Conservation (phyloP, 37 sponge, comb jelly and placozoan species). For the Halisarca cf. caerulea region DNA sequence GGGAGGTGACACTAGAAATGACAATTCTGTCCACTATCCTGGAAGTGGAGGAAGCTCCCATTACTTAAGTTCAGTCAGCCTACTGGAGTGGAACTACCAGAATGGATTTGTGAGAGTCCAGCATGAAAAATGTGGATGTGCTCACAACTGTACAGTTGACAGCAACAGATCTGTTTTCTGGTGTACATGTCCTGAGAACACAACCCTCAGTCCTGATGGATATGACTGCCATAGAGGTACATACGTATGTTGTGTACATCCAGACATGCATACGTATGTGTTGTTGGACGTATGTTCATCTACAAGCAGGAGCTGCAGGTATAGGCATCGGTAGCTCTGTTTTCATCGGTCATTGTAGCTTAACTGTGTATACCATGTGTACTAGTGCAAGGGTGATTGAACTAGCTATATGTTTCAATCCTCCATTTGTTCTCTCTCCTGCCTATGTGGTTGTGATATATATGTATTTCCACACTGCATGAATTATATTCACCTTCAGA, state of each 20-base stretch:
- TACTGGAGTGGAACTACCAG: neutral
- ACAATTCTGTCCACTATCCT: neutral
- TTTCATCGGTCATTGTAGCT: too few relatives aligned
- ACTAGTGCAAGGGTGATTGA: too few relatives aligned
- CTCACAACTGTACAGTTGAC: neutral
- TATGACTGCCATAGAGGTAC: slow-evolving; percentile 43
- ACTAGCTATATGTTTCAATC: too few relatives aligned
- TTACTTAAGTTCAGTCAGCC: neutral
- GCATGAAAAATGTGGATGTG: slow-evolving; percentile 24
- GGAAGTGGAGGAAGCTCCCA: neutral
- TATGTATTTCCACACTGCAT: too few relatives aligned
- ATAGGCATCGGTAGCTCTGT: too few relatives aligned
- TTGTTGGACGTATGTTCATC: too few relatives aligned
- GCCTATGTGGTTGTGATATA: too few relatives aligned
- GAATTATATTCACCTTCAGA: too few relatives aligned
- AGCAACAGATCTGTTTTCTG: neutral
- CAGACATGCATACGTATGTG: neutral
- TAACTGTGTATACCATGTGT: too few relatives aligned
- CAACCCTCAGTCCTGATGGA: slow-evolving; percentile 31
- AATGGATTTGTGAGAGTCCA: neutral
- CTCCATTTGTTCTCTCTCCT: too few relatives aligned
- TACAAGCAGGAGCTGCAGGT: too few relatives aligned
- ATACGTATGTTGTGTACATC: neutral
- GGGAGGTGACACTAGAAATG: neutral
- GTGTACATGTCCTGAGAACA: neutral